Evolutionary conservation across 1,140 invertebrate species (phyloP).

Genomic region (Anthonomus grandis): DNA sequence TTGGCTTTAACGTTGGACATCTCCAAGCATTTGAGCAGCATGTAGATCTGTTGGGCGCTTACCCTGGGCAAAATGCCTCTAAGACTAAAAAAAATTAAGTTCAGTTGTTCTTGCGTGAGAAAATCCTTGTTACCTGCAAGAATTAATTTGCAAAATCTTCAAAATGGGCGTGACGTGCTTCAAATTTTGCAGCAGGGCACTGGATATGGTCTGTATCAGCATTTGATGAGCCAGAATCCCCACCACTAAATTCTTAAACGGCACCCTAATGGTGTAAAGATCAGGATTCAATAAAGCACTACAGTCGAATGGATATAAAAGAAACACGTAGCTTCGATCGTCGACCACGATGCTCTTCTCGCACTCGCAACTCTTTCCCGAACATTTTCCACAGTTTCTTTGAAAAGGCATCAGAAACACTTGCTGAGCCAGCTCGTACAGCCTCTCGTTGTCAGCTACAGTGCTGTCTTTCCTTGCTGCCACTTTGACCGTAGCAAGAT

Average conservation of each 20-base stretch:
- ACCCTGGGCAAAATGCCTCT: slow-evolving; percentile 55
- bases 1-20: slow-evolving; percentile 75
- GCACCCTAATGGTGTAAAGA: slow-evolving; percentile 76
- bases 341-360: slow-evolving; percentile 55
- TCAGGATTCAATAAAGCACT: slow-evolving; percentile 70
- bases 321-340: slow-evolving; percentile 84
- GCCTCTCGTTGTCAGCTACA: slow-evolving; percentile 72
- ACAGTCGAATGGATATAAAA: slow-evolving; percentile 78
- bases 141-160: slow-evolving; percentile 56
- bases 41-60: slow-evolving; percentile 58
- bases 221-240: slow-evolving; percentile 89
- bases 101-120: too few species aligned
- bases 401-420: slow-evolving; percentile 60
- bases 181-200: slow-evolving; percentile 70
- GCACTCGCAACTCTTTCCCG: slow-evolving; percentile 38
- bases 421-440: slow-evolving; percentile 84
- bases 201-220: slow-evolving; percentile 84
- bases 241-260: slow-evolving; percentile 80
- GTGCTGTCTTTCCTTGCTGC: slow-evolving; percentile 83
- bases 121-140: slow-evolving; percentile 41
- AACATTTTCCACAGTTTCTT: slow-evolving; percentile 46
- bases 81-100: slow-evolving; percentile 46
- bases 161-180: slow-evolving; percentile 59
- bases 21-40: slow-evolving; percentile 74
- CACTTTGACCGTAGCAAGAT: slow-evolving; percentile 88